These are phyloP conservation scores for Epistrophella euchroma DNA, from an alignment of 2,888 invertebrate genomes.

Conservation along the genomic window DNA sequence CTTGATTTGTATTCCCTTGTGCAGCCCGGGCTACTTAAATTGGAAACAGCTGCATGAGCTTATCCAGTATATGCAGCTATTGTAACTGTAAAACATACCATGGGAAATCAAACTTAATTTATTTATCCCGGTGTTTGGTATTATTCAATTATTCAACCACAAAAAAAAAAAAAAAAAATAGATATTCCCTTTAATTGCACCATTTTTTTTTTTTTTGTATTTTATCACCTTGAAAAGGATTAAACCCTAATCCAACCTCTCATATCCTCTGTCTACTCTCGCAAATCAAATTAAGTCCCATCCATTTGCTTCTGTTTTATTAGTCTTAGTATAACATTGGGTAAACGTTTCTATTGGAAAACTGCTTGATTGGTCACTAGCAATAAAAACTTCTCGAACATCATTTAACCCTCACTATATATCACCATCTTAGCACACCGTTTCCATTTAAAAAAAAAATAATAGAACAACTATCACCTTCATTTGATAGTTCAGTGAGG, in stretches of 20 bases:
- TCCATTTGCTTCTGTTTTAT: not conserved
- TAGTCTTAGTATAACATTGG: not conserved
- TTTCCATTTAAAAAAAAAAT: not conserved
- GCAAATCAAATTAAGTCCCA: not conserved
- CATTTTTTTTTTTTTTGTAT: not conserved
- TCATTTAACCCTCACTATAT: constrained; percentile 29
- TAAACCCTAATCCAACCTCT: not conserved
- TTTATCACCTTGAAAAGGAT: not conserved
- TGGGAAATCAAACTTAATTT: too few relatives aligned
- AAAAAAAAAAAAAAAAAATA: not conserved
- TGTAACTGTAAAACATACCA: too few relatives aligned
- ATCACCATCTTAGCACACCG: not conserved
- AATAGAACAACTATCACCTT: constrained; percentile 3
- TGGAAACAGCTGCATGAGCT: too few relatives aligned
- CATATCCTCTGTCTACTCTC: not conserved
- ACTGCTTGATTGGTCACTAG: constrained; percentile 16
- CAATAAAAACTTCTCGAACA: constrained; percentile 30
- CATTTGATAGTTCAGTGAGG: not conserved
- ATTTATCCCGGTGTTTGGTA: too few relatives aligned
- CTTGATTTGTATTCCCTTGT: too few relatives aligned
- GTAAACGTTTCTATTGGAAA: constrained; percentile 25
- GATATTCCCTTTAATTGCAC: not conserved
- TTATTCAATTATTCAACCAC: too few relatives aligned
- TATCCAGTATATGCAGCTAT: too few relatives aligned
- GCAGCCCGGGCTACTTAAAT: too few relatives aligned